Conservation (phyloP, 2,888 invertebrate genomes). For the Prenolepis imparis region DNA sequence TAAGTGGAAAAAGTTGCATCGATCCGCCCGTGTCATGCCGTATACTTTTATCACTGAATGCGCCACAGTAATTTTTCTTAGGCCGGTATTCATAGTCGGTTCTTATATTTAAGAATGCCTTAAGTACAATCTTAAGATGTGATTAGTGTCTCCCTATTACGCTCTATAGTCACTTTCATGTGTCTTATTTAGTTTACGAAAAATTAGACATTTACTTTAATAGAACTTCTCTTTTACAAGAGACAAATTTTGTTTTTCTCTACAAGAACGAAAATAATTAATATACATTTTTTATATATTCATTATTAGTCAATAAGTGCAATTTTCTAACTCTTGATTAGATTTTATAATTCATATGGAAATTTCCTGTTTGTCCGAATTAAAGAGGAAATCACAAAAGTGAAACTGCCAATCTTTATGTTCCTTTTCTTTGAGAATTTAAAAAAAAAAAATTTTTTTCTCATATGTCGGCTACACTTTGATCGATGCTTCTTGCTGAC, state of each 20-base stretch:
- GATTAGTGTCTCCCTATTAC: too few species aligned
- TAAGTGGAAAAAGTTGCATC: constrained; percentile 48
- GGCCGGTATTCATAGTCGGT: too few species aligned
- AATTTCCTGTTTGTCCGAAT: constrained; percentile 17
- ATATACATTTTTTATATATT: neutral
- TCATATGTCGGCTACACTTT: neutral
- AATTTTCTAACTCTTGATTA: neutral
- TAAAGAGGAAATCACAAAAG: neutral
- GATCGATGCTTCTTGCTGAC: neutral
- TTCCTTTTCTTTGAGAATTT: too few species aligned
- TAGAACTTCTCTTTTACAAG: neutral
- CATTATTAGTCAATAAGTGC: neutral
- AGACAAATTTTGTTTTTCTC: neutral
- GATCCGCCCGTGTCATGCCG: constrained; percentile 28
- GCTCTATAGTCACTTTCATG: neutral
- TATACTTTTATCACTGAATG: constrained; percentile 37
- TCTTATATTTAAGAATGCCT: too few species aligned
- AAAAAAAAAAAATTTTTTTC: too few species aligned
- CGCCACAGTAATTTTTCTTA: constrained; percentile 32
- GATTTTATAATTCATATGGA: neutral
- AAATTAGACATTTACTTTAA: neutral
- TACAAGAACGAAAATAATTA: neutral
- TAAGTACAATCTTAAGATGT: too few species aligned
- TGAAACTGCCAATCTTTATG: neutral
- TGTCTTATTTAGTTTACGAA: neutral